phyloP scores from a whole-genome alignment of 1,140 invertebrate species.

The Drosophila bipectinata region DNA sequence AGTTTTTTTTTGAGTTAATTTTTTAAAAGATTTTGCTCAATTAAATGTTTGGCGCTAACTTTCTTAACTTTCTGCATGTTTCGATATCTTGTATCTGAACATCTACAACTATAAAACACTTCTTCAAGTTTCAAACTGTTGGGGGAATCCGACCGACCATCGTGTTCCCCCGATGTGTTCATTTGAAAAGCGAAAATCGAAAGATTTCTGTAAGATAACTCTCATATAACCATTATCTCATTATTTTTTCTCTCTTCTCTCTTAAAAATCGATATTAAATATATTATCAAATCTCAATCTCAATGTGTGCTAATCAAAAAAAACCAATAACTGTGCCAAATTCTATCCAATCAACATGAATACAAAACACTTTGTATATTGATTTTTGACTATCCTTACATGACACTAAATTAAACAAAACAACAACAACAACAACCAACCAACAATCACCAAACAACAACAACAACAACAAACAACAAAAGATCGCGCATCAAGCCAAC shows the following conservation, averaged over 20 bases:
- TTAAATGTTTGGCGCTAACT: constrained; percentile 61
- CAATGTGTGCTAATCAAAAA: constrained; percentile 75
- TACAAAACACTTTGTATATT: constrained; percentile 72
- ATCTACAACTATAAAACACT: constrained; percentile 31
- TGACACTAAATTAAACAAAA: constrained; percentile 41
- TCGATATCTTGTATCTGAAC: constrained; percentile 61
- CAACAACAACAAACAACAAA: constrained; percentile 66
- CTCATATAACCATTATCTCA: constrained; percentile 78
- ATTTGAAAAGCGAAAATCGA: background rate
- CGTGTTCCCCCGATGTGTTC: background rate
- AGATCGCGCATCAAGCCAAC: constrained; percentile 84
- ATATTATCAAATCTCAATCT: constrained; percentile 61
- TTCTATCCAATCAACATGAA: constrained; percentile 58
- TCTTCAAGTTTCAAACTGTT: constrained; percentile 13
- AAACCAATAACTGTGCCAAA: constrained; percentile 42
- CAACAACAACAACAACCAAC: constrained; percentile 46
- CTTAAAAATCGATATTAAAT: constrained; percentile 51
- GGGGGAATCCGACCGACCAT: background rate
- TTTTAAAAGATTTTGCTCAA: constrained; percentile 32
- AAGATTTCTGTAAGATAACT: constrained; percentile 71
- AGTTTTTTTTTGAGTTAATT: constrained; percentile 12
- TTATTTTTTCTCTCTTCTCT: constrained; percentile 78
- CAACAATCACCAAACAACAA: constrained; percentile 61
- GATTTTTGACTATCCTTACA: constrained; percentile 68
- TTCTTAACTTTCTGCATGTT: constrained; percentile 67